Evolutionary conservation across 2,888 invertebrate species (phyloP).

Genomic region (Drosophila buzzatii): DNA sequence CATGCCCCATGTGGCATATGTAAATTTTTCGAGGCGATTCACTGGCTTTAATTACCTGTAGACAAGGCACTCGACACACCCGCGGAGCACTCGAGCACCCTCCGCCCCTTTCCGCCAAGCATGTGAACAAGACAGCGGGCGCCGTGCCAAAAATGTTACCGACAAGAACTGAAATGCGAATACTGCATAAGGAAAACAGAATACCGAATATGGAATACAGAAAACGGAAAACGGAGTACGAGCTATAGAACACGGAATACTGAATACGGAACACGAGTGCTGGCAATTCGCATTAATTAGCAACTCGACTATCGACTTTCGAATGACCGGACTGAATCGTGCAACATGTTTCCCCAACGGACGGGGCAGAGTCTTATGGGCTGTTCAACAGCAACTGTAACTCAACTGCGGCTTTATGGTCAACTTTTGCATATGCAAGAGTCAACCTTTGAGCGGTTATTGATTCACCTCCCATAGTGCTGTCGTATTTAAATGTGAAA

Average conservation of each 20-base stretch:
- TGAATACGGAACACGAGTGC: conserved; percentile 5
- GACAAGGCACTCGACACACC: conserved; percentile 55
- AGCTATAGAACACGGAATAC: conserved; percentile 2
- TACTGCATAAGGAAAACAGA: conserved; percentile 24
- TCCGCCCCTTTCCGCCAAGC: conserved; percentile 16
- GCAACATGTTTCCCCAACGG: conserved; percentile 33
- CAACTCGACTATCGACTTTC: conserved; percentile 32
- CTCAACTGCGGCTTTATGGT: conserved; percentile 21
- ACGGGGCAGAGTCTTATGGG: conserved; percentile 13
- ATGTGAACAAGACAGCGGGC: conserved; percentile 72
- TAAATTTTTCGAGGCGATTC: conserved; percentile 57
- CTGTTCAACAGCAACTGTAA: background rate
- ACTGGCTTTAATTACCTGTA: conserved; percentile 73
- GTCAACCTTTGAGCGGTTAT: conserved; percentile 50
- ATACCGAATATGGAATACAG: conserved; percentile 3
- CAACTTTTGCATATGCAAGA: conserved; percentile 38
- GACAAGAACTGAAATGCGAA: conserved; percentile 14
- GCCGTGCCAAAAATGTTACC: conserved; percentile 60
- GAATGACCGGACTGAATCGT: conserved; percentile 6
- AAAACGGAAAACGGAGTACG: conserved; percentile 7
- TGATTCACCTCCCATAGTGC: conserved; percentile 43
- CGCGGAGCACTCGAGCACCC: background rate
- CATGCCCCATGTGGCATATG: conserved; percentile 60
- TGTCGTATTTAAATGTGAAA: conserved; percentile 55
- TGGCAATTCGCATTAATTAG: conserved; percentile 62